Percentiles rank a stretch among this genome's conserved stretches.
These are phyloP conservation scores for human DNA, from an alignment of 2,113 vertebrate genomes.

Conservation along the genomic window DNA sequence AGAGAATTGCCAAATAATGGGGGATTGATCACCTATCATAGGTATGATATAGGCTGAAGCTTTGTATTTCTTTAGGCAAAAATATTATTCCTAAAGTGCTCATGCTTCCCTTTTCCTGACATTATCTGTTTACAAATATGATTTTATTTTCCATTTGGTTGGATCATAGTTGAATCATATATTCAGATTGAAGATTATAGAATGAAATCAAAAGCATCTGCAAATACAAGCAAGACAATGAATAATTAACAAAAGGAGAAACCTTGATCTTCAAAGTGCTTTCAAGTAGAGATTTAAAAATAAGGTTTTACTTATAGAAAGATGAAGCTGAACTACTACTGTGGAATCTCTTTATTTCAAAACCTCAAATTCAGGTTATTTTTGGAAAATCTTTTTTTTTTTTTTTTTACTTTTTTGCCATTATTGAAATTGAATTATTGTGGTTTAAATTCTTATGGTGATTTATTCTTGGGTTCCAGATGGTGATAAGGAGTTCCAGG, in stretches of 20 bases:
- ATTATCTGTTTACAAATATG: conserved; percentile 20
- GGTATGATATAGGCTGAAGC: background rate
- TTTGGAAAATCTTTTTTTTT: background rate
- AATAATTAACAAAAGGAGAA: background rate
- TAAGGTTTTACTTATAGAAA: background rate
- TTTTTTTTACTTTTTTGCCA: background rate
- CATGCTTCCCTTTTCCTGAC: background rate
- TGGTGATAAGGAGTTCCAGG: background rate
- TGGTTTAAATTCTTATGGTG: background rate
- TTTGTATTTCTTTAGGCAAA: background rate
- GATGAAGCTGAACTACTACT: background rate
- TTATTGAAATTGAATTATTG: background rate
- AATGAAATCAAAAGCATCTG: background rate
- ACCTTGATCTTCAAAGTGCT: conserved; percentile 7
- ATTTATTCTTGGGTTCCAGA: background rate
- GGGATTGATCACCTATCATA: background rate
- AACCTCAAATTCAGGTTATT: background rate
- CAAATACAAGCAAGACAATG: background rate
- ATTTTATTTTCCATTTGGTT: background rate
- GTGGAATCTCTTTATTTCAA: background rate
- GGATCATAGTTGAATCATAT: background rate
- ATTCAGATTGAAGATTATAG: background rate
- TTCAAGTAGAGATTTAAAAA: conserved; percentile 12
- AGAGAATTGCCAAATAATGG: background rate
- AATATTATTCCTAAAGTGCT: background rate